These are phyloP conservation scores for Benthosema pterotum DNA, from an alignment of 2,797 vertebrate species.

Conservation along the genomic window DNA sequence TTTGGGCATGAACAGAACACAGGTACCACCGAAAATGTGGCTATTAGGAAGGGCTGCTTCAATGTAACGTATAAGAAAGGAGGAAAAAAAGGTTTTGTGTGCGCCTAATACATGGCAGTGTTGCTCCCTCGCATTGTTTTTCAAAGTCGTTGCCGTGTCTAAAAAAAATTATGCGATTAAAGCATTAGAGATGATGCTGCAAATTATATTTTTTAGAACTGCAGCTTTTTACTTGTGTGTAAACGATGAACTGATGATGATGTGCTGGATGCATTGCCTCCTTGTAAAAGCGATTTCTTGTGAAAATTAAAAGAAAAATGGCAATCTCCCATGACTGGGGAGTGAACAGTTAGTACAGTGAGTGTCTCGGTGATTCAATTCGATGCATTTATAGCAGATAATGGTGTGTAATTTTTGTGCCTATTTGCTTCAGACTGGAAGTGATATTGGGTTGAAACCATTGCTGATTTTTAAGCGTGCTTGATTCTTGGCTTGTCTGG, in stretches of 20 bases:
- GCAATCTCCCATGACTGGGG: slow-evolving; percentile 3
- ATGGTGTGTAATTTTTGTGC: slow-evolving; percentile 56
- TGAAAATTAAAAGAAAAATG: slow-evolving; percentile 10
- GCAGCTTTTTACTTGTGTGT: slow-evolving; percentile 48
- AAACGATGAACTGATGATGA: slow-evolving; percentile 44
- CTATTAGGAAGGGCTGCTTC: slow-evolving; percentile 68
- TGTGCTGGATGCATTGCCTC: slow-evolving; percentile 35
- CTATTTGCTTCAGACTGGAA: slow-evolving; percentile 61
- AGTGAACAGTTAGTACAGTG: slow-evolving; percentile 22
- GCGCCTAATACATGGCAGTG: slow-evolving; percentile 77
- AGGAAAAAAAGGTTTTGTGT: slow-evolving; percentile 55
- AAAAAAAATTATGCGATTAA: slow-evolving; percentile 76
- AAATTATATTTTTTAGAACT: slow-evolving; percentile 60
- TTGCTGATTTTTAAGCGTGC: slow-evolving; percentile 23
- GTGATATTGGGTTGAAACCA: slow-evolving; percentile 19
- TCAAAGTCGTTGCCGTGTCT: slow-evolving; percentile 71
- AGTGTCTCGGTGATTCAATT: slow-evolving; percentile 22
- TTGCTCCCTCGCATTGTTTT: slow-evolving; percentile 69
- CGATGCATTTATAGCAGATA: slow-evolving; percentile 35
- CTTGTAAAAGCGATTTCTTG: slow-evolving; percentile 20
- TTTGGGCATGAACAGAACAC: slow-evolving; percentile 30
- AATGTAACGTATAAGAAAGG: slow-evolving; percentile 59
- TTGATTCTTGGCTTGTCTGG: slow-evolving; percentile 26
- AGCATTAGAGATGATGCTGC: slow-evolving; percentile 77
- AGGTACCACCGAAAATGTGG: slow-evolving; percentile 53